phyloP scores from a whole-genome alignment of 2,797 vertebrate genomes.

The Okamejei kenojei region DNA sequence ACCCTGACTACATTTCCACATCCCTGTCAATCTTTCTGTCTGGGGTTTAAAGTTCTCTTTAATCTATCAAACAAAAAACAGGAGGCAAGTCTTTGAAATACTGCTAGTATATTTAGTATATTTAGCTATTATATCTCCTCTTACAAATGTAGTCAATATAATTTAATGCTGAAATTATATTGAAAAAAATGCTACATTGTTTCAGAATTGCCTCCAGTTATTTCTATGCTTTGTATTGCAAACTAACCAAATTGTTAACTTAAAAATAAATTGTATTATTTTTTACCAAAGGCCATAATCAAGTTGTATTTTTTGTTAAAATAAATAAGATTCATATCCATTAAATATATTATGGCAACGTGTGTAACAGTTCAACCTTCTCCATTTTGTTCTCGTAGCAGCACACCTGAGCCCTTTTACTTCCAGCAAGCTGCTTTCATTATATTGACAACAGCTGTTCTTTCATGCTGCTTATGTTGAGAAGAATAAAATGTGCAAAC shows the following conservation, averaged over 20 bases:
- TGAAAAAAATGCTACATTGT: not conserved
- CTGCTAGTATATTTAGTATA: not conserved
- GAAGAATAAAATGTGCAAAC: conserved; percentile 14
- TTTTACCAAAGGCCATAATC: not conserved
- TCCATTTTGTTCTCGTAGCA: not conserved
- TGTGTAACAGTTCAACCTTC: not conserved
- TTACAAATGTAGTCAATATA: not conserved
- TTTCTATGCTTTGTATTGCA: not conserved
- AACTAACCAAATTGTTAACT: not conserved
- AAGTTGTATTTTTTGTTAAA: not conserved
- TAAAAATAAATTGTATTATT: not conserved
- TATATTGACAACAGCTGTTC: not conserved
- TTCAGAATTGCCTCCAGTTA: not conserved
- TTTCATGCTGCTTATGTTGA: not conserved
- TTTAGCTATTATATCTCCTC: not conserved
- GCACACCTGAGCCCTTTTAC: conserved; percentile 2
- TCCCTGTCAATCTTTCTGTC: not conserved
- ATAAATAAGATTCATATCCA: not conserved
- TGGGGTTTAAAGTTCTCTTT: not conserved
- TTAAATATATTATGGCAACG: not conserved
- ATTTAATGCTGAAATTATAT: not conserved
- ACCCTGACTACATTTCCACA: not conserved
- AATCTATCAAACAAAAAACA: not conserved
- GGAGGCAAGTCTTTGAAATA: not conserved
- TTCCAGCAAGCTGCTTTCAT: conserved; percentile 19